Percentiles rank a stretch among this genome's conserved stretches.
These are phyloP conservation scores for Corythaixoides concolor DNA, from an alignment of 2,113 vertebrate species.

Conservation along the genomic window DNA sequence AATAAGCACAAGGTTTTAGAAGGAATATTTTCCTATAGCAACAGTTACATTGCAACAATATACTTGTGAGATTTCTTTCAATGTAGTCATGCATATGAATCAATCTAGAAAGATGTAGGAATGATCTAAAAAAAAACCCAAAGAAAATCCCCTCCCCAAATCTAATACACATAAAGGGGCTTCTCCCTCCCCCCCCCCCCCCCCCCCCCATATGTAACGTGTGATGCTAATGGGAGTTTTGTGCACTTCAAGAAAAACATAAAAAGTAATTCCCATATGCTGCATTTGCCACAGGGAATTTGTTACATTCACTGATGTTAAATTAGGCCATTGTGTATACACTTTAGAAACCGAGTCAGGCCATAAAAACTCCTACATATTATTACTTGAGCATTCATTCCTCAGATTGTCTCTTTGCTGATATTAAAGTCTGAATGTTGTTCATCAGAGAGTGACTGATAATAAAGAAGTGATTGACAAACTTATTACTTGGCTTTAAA, in stretches of 20 bases:
- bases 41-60: neutral
- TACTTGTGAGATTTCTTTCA: neutral
- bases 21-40: neutral
- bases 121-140: neutral
- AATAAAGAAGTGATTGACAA: conserved; percentile 74
- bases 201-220: neutral
- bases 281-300: conserved; percentile 57
- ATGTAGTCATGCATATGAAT: neutral
- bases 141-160: neutral
- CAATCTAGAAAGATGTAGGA: neutral
- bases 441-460: conserved; percentile 71
- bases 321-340: conserved; percentile 60
- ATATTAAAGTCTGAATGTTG: conserved; percentile 70
- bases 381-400: conserved; percentile 63
- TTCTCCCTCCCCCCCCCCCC: neutral
- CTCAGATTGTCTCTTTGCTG: conserved; percentile 61
- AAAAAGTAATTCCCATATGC: conserved; percentile 62
- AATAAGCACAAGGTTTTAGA: neutral
- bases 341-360: conserved; percentile 55
- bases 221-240: conserved; percentile 23
- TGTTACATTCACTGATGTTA: conserved; percentile 44
- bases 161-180: neutral
- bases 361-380: conserved; percentile 56
- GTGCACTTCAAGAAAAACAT: conserved; percentile 41
- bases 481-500: conserved; percentile 67